A percentile compares a stretch with the other conserved stretches of the same genome.
These are phyloP conservation scores for Drosophila rellima DNA, from an alignment of 2,888 invertebrate genomes.

Conservation along the genomic window DNA sequence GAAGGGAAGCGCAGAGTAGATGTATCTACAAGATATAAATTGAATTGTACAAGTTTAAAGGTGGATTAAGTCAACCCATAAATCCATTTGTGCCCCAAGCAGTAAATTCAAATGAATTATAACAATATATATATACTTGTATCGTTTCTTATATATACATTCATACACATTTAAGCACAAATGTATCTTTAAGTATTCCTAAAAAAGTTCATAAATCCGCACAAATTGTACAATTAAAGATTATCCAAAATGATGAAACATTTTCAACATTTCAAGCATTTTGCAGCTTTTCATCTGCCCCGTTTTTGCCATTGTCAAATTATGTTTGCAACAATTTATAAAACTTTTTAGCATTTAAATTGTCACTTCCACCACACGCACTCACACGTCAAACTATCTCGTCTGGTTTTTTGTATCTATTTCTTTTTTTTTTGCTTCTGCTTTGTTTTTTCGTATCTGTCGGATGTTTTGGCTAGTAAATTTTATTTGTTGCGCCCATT, in stretches of 20 bases:
- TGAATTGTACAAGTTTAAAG: slow-evolving; percentile 67
- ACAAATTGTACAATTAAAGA: slow-evolving; percentile 31
- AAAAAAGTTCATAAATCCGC: slow-evolving; percentile 21
- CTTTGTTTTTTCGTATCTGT: slow-evolving; percentile 15
- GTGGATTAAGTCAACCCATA: slow-evolving; percentile 80
- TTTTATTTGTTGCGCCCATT: slow-evolving; percentile 39
- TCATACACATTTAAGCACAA: background rate
- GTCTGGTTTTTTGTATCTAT: slow-evolving; percentile 7
- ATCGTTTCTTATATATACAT: background rate
- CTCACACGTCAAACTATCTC: slow-evolving; percentile 31
- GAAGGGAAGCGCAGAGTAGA: background rate
- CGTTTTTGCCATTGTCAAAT: slow-evolving; percentile 26
- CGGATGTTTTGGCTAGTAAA: slow-evolving; percentile 42
- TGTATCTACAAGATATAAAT: slow-evolving; percentile 51
- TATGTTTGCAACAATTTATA: slow-evolving; percentile 48
- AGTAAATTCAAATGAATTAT: slow-evolving; percentile 66
- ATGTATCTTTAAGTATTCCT: slow-evolving; percentile 1
- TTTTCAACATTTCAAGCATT: slow-evolving; percentile 5
- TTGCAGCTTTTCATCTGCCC: slow-evolving; percentile 1
- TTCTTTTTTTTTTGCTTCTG: slow-evolving; percentile 4
- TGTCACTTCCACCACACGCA: slow-evolving; percentile 39
- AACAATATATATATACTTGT: slow-evolving; percentile 8
- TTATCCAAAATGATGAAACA: slow-evolving; percentile 28
- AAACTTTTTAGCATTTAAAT: slow-evolving; percentile 38
- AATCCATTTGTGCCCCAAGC: slow-evolving; percentile 55